Evolutionary conservation across 1,140 invertebrate species (phyloP), one percentile per base, ranked within the genome.

Genomic region (Euborellia annulipes): DNA sequence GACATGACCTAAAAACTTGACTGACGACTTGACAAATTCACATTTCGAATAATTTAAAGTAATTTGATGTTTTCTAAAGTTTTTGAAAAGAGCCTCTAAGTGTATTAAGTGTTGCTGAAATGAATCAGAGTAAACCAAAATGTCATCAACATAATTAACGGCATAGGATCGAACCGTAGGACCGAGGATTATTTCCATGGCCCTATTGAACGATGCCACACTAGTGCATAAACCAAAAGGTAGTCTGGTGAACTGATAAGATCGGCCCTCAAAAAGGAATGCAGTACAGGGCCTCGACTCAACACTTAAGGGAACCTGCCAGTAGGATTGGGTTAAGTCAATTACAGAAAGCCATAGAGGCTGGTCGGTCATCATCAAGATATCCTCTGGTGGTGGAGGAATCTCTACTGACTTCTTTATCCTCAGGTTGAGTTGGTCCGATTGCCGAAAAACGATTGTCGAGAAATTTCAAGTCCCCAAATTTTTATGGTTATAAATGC

Each of bases 1-100:
- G 2, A 57, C 49, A 47, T 62, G 55, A 16, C 62, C 65, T n/a
- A 65, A 23, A 51, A 59, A 63, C 48, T 60, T 60, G 11, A 67
- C 50, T 49, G 57, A 44, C 6, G 37, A 41, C 3, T 47, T 41
- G 36, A 53, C 51, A 53, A 58, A 62, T 39, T 54, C 45, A 47
- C 58, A 55, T 53, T 67, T 64, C 18, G 52, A 50, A 41, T 23
- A 52, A 41, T 62, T 62, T 48, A 63, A 57, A 48, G 61, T 61
- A 14, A 38, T 38, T 4, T 18, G 14, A n/a, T n/a, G n/a, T n/a
- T n/a, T n/a, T n/a, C n/a, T n/a, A n/a, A n/a, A n/a, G n/a, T n/a
- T n/a, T n/a, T n/a, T n/a, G n/a, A n/a, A n/a, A n/a, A n/a, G n/a
- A n/a, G n/a, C 14, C 32, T n/a, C 14, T 9, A 34, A 14, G 32